Base-by-base conservation (phyloP, 35 echinoderm and acorn worm species). In the Eucidaris tribuloides region DNA sequence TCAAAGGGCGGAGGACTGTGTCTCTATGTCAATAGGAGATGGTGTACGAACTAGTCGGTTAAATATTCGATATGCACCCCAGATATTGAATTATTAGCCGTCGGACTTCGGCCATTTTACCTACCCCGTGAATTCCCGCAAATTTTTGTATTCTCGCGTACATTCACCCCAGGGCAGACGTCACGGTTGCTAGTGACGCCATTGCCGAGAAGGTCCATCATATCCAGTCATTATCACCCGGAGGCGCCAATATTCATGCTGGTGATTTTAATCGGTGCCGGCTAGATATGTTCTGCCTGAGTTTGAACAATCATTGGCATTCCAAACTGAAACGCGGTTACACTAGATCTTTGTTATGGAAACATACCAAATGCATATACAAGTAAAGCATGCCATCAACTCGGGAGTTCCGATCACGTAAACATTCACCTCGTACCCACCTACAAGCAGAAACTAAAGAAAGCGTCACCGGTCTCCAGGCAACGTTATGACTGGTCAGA, bases 1-100 rank as follows among this genome's bases (percentile, higher is more conserved):
- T 44, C 27, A 20, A 77, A 14, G 40, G 70, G 83, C 17, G 83
- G 83, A n/a, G 83, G 68, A 18, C 31, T 37, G 71, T 72, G 61
- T 84, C 11, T 88, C 17, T 88, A 65, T 41, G 65, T 88, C 15
- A 88, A 88, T 57, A 33, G 46, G 38, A 82, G 58, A 82, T 88
- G 86, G 86, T 88, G 77, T 58, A 62, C 30, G 20, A 88, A 88
- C 46, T 62, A 18, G 39, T 65, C 33, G 11, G 18, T 88, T 7
- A 81, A 88, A 81, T 28, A 63, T 19, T 4, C 34, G 5, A 19
- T 65, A 18, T 82, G 86, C 49, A 59, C 24, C 77, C 34, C 30
- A 70, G 83, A 85, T 46, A 85, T 76, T 54, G 46, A 7, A 50
- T n/a, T 54, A 54, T n/a, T 0, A 54, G 49, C 49, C 49, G 49